A percentile compares a stretch with the other conserved stretches of the same genome.
Conservation (phyloP, 2,888 invertebrate genomes). For the Eubasilissa splendida region DNA sequence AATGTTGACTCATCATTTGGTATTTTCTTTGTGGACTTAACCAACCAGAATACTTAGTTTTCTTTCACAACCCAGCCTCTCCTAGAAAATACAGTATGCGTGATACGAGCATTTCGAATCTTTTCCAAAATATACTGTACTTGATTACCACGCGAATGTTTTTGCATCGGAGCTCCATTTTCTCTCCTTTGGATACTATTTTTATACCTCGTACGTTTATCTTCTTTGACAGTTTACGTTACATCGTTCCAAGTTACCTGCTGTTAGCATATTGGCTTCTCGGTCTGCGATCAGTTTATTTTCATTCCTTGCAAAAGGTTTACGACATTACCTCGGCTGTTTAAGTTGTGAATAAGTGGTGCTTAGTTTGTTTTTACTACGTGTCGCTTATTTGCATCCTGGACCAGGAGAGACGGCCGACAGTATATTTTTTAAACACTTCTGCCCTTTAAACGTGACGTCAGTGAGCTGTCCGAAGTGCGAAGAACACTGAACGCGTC, state of each 20-base stretch:
- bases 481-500: not conserved
- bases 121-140: too few species aligned
- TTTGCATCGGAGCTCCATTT: too few species aligned
- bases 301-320: not conserved
- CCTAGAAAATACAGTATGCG: too few species aligned
- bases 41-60: too few species aligned
- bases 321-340: not conserved
- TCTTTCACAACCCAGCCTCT: too few species aligned
- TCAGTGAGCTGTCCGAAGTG: not conserved
- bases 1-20: too few species aligned
- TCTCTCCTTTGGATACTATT: too few species aligned
- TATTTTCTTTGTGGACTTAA: too few species aligned
- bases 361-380: not conserved
- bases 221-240: slow-evolving; percentile 17
- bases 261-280: too few species aligned
- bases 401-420: not conserved
- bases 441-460: not conserved
- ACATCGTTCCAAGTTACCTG: not conserved
- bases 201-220: not conserved
- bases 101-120: too few species aligned
- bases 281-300: too few species aligned
- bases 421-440: not conserved
- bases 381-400: not conserved
- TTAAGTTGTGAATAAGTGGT: not conserved
- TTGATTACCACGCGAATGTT: too few species aligned